These are phyloP conservation scores for Nixonia krombeini DNA, from an alignment of 1,140 invertebrate genomes.

Conservation along the genomic window DNA sequence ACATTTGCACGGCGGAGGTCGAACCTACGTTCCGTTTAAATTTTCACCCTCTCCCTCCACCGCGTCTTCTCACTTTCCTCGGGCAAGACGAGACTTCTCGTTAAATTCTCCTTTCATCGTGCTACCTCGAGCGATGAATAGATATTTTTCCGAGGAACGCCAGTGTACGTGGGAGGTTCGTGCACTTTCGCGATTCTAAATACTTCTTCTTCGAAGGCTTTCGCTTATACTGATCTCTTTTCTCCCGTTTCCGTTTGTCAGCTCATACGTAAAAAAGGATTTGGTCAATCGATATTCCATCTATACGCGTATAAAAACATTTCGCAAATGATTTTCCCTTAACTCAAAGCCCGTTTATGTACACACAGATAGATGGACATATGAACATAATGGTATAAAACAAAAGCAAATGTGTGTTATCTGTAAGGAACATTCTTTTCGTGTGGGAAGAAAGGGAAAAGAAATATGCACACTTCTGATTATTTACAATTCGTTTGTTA, in stretches of 20 bases:
- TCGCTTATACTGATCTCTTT: conserved; percentile 33
- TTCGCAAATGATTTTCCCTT: too few species aligned
- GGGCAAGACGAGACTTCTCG: conserved; percentile 47
- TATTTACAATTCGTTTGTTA: too few species aligned
- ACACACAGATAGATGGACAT: too few species aligned
- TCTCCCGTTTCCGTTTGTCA: conserved; percentile 13
- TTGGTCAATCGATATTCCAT: too few species aligned
- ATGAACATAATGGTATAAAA: too few species aligned
- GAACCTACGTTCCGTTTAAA: conserved; percentile 41
- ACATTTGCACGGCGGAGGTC: conserved; percentile 40
- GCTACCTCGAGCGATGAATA: conserved; percentile 35
- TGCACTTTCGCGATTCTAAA: conserved; percentile 45
- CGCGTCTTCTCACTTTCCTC: conserved; percentile 9
- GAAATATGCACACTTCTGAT: too few species aligned
- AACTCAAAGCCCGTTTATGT: too few species aligned
- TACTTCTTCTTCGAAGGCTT: conserved; percentile 35
- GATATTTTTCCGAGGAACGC: conserved; percentile 34
- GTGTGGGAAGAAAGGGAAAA: too few species aligned
- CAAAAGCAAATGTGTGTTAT: too few species aligned
- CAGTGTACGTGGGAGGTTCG: too few species aligned
- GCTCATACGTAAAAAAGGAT: neutral
- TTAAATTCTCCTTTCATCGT: conserved; percentile 52
- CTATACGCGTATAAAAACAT: too few species aligned
- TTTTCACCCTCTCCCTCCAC: conserved; percentile 24
- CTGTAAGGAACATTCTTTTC: too few species aligned